phyloP scores from a whole-genome alignment of 2,113 vertebrate species.

The Pseudorectes ferrugineus region DNA sequence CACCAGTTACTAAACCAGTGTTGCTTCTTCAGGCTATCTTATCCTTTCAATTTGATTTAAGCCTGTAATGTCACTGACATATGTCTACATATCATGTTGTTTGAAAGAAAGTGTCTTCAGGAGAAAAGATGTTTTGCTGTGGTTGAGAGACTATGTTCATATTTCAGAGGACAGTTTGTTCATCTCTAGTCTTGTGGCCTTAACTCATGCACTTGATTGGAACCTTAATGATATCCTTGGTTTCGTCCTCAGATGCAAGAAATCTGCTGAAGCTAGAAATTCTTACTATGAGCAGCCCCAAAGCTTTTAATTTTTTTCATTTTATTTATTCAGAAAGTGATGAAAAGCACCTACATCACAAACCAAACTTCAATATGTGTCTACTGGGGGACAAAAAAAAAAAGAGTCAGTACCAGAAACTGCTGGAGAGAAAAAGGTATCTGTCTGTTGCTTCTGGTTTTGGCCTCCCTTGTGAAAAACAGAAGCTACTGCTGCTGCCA shows the following conservation, averaged over 20 bases:
- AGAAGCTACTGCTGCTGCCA: not conserved
- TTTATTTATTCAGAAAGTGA: not conserved
- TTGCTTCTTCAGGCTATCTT: slow-evolving; percentile 7
- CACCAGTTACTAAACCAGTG: slow-evolving; percentile 31
- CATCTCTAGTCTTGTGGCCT: not conserved
- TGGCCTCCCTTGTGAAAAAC: not conserved
- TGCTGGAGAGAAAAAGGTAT: not conserved
- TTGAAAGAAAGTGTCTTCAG: not conserved
- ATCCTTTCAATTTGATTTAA: slow-evolving; percentile 42
- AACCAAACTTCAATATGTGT: not conserved
- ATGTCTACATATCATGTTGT: slow-evolving; percentile 22
- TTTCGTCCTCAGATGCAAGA: not conserved
- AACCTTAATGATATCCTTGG: not conserved
- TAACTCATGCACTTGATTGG: not conserved
- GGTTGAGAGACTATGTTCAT: not conserved
- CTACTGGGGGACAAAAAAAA: not conserved
- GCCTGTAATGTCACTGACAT: slow-evolving; percentile 38
- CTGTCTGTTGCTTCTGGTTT: not conserved
- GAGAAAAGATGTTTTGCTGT: not conserved
- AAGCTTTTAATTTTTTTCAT: not conserved
- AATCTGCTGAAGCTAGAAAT: not conserved
- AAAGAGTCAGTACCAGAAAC: too few species aligned
- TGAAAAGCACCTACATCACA: not conserved
- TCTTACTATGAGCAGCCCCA: not conserved
- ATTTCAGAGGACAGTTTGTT: not conserved